Evolutionary conservation across 2,888 invertebrate species (phyloP), one percentile per base, ranked within the genome.

Genomic region (Gerris lacustris): DNA sequence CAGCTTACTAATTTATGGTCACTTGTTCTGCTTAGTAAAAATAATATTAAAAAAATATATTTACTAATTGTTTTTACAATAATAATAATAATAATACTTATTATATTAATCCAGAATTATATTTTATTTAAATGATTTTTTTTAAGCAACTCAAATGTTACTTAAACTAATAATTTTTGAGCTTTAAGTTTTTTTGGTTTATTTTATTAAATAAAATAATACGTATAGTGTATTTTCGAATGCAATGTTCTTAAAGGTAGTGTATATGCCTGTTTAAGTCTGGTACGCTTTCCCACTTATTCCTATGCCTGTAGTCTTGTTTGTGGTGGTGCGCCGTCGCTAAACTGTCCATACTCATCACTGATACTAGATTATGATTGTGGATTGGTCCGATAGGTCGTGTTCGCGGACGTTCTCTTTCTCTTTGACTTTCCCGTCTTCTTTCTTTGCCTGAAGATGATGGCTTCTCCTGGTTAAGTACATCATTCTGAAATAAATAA

Each of bases 231-330:
- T 31, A 31, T 31, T 31, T 31, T 31, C 31, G 31, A 31, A 31
- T 31, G 31, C 4, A 31, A 31, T 31, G 31, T 31, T 31, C 31
- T 55, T 15, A 55, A 11, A 55, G 55, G 5, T 55, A 55, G 15
- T 55, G 55, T 9, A 55, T 55, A 55, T 55, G 64, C 77, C 82
- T 84, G 74, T 84, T 84, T 71, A 84, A 81, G 77, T 85, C 85
- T 5, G 84, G 84, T 63, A 81, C 84, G 69, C 83, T 84, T 2
- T 83, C 83, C 9, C 73, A 70, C 15, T 82, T 80, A 72, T 80
- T 80, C 63, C 79, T 78, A 75, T 80, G 80, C 63, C 78, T 79
- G 67, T 81, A 76, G 63, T 78, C 79, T 5, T 79, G 76, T 64
- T 78, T 79, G 72, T 77, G 79, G 6, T 81, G 75, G 67, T 44